These are phyloP conservation scores for Leptoteleia sp. DNA, from an alignment of 1,140 invertebrate species.

Conservation along the genomic window DNA sequence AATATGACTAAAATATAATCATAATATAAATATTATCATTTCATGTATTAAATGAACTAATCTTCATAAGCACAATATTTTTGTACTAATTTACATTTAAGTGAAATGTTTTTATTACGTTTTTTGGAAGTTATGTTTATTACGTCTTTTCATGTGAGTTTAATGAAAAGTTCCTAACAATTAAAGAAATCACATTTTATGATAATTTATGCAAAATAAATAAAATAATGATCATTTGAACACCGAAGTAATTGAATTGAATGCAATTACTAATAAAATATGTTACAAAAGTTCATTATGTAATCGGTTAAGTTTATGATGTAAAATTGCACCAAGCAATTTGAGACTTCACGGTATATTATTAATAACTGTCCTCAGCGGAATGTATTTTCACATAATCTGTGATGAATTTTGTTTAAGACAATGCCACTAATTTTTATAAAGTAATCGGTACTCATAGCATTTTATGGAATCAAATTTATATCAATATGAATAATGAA, in stretches of 20 bases:
- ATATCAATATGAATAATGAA: not conserved
- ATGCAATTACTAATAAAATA: no score
- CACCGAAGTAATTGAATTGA: no score
- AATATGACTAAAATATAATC: constrained; percentile 9
- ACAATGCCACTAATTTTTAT: constrained; percentile 13
- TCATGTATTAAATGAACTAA: constrained; percentile 7
- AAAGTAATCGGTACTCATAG: constrained; percentile 20
- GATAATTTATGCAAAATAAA: no score
- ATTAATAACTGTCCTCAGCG: constrained; percentile 31
- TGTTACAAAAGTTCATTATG: not conserved
- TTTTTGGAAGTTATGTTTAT: constrained; percentile 5
- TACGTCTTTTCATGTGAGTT: constrained; percentile 1
- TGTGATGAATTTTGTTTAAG: constrained; percentile 33
- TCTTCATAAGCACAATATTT: constrained; percentile 12
- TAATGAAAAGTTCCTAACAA: constrained; percentile 30
- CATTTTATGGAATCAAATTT: constrained; percentile 12
- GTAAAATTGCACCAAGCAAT: constrained; percentile 1
- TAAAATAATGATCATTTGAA: no score
- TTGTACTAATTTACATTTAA: constrained; percentile 19
- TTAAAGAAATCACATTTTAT: no score
- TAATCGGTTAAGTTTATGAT: not conserved
- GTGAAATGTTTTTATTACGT: not conserved
- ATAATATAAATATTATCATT: constrained; percentile 3
- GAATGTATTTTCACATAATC: constrained; percentile 27
- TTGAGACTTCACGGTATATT: constrained; percentile 12